A percentile compares a stretch with the other conserved stretches of the same genome.
Conservation (phyloP, 2,797 vertebrate genomes). For the Sebastes taczanowskii region DNA sequence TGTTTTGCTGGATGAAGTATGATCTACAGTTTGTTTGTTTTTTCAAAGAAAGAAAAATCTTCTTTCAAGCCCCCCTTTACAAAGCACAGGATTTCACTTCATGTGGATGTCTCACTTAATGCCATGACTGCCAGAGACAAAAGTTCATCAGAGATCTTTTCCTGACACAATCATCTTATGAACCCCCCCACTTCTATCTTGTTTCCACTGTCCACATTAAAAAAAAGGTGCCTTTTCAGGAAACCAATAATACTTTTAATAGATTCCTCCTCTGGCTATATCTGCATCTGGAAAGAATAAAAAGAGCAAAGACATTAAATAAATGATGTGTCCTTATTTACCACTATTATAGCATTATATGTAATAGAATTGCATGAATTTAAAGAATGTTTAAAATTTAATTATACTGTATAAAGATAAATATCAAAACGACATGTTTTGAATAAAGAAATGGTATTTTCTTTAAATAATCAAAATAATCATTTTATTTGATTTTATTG, state of each 20-base stretch:
- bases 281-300: conserved; percentile 54
- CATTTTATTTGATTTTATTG: neutral
- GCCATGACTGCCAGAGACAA: conserved; percentile 33
- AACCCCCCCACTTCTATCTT: conserved; percentile 23
- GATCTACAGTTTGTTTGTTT: neutral
- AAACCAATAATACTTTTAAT: conserved; percentile 15
- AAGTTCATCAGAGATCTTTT: conserved; percentile 52
- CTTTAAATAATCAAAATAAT: neutral
- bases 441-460: neutral
- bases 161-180: conserved; percentile 37
- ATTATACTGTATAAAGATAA: neutral
- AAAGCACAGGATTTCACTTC: conserved; percentile 37
- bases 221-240: neutral
- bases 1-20: conserved; percentile 36
- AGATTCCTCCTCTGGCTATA: conserved; percentile 43
- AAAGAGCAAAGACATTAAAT: conserved; percentile 19
- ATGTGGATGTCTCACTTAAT: conserved; percentile 42
- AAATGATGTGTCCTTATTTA: neutral
- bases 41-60: conserved; percentile 27
- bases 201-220: conserved; percentile 26
- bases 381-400: neutral
- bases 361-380: neutral
- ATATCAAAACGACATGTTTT: neutral
- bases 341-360: neutral
- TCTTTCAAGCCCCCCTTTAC: conserved; percentile 16